Conservation (phyloP, 2,113 vertebrate genomes). For the Numenius arquata region DNA sequence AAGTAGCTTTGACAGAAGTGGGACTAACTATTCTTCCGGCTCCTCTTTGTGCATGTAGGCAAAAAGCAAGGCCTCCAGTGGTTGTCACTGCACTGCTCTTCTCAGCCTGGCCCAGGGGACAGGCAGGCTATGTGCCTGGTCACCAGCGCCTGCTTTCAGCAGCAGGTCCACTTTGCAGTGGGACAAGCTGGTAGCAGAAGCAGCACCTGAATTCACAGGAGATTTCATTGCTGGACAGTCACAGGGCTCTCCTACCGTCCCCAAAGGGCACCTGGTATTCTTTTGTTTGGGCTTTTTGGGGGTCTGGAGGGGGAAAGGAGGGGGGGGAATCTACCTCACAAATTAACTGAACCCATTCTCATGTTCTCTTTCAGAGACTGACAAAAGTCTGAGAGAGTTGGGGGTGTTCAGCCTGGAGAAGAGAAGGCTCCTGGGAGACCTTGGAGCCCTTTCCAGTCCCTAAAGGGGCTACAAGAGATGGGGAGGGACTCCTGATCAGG, state of each 20-base stretch:
- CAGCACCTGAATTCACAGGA: not conserved
- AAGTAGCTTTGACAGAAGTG: slow-evolving; percentile 28
- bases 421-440: too few species aligned
- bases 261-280: not conserved
- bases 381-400: too few species aligned
- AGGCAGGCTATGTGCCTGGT: not conserved
- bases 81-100: not conserved
- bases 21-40: not conserved
- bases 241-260: not conserved
- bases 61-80: not conserved
- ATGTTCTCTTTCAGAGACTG: too few species aligned
- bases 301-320: too few species aligned
- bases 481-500: too few species aligned
- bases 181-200: not conserved
- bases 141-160: not conserved
- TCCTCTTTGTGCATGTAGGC: not conserved
- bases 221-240: not conserved
- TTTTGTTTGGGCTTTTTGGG: too few species aligned
- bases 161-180: fast-evolving
- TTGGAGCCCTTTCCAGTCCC: too few species aligned
- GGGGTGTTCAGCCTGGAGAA: too few species aligned
- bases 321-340: too few species aligned
- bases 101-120: not conserved
- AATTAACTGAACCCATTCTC: too few species aligned
- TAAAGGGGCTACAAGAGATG: too few species aligned